Evolutionary conservation across 2,113 vertebrate species (phyloP).

Genomic region (Tachysurus fulvidraco): DNA sequence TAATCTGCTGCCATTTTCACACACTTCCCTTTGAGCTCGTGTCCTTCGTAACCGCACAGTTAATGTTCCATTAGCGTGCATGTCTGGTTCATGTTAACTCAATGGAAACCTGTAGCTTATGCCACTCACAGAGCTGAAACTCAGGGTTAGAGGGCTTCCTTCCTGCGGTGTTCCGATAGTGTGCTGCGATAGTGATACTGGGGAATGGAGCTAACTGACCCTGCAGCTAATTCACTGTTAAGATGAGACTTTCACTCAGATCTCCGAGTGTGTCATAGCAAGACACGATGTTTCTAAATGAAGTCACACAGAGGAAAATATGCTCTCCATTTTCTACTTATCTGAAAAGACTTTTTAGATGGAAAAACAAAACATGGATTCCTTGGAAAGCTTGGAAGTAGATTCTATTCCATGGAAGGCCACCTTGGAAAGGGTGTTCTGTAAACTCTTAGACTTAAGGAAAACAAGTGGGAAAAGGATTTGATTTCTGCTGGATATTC

Average conservation of each 20-base stretch:
- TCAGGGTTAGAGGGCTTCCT: slow-evolving; percentile 28
- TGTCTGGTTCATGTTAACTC: slow-evolving; percentile 52
- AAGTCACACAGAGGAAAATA: background rate
- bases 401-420: background rate
- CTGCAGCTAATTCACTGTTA: slow-evolving; percentile 33
- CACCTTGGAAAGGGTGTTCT: background rate
- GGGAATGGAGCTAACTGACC: slow-evolving; percentile 27
- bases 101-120: slow-evolving; percentile 29
- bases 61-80: slow-evolving; percentile 34
- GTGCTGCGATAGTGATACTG: slow-evolving; percentile 24
- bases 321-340: background rate
- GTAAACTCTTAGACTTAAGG: background rate
- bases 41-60: slow-evolving; percentile 28
- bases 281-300: background rate
- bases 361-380: background rate
- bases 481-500: background rate
- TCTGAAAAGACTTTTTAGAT: background rate
- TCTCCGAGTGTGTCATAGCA: background rate
- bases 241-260: slow-evolving; percentile 29
- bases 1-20: slow-evolving; percentile 26
- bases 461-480: background rate
- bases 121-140: slow-evolving; percentile 36
- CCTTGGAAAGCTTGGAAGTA: background rate
- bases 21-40: slow-evolving; percentile 13
- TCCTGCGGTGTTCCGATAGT: slow-evolving; percentile 35